Evolutionary conservation across 2,113 vertebrate species (phyloP).

Genomic region (Morone saxatilis): DNA sequence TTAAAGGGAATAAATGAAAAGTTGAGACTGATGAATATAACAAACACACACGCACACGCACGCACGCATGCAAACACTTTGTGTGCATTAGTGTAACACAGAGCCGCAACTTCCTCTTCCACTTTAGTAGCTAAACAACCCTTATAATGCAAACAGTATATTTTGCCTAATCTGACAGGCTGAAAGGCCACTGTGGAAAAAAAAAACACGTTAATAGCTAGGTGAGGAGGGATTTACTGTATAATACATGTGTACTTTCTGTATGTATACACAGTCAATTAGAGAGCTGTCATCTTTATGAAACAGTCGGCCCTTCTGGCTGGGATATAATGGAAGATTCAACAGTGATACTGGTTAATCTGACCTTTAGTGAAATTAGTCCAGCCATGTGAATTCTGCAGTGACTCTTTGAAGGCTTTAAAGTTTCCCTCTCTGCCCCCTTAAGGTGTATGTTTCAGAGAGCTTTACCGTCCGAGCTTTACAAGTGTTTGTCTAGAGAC

Average conservation of each 20-base stretch:
- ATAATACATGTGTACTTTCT: conserved; percentile 46
- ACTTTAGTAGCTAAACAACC: conserved; percentile 47
- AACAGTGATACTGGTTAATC: conserved; percentile 18
- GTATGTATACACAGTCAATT: conserved; percentile 52
- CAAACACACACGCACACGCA: conserved; percentile 6
- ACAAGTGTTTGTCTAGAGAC: conserved; percentile 45
- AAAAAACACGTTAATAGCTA: conserved; percentile 54
- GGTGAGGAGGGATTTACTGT: conserved; percentile 67
- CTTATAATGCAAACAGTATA: conserved; percentile 50
- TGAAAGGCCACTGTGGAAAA: conserved; percentile 32
- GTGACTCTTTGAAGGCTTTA: conserved; percentile 18
- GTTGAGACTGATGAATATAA: conserved; percentile 22
- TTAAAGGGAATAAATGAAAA: conserved; percentile 20
- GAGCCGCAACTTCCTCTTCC: conserved; percentile 42
- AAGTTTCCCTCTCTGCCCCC: conserved; percentile 12
- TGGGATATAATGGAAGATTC: conserved; percentile 34
- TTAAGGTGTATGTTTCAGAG: conserved; percentile 8
- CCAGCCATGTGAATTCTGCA: conserved; percentile 6
- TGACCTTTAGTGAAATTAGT: conserved; percentile 19
- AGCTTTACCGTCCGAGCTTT: conserved; percentile 39
- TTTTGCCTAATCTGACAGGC: conserved; percentile 32
- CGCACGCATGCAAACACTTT: conserved; percentile 5
- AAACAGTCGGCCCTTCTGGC: conserved; percentile 9
- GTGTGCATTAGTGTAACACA: conserved; percentile 6
- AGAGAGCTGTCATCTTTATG: conserved; percentile 49